Conservation (phyloP, 2,888 invertebrate species). For the Drosophila limbata region DNA sequence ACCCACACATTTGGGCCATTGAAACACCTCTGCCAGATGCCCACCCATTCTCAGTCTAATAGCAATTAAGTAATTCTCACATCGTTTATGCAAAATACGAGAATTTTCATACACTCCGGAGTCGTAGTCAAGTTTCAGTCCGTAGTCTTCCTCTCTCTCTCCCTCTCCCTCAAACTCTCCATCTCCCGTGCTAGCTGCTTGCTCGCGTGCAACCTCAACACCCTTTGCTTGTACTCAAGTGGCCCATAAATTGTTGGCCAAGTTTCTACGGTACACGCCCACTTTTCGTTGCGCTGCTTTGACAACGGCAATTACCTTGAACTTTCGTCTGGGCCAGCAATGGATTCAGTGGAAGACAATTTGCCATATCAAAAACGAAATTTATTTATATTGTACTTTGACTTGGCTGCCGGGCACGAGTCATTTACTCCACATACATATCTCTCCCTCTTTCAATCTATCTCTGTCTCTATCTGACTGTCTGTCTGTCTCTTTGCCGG, state of each 20-base stretch:
- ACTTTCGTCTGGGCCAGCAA: constrained; percentile 58
- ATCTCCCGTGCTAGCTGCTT: constrained; percentile 52
- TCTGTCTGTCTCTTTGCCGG: constrained; percentile 27
- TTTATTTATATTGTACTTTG: constrained; percentile 71
- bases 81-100: constrained; percentile 79
- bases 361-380: constrained; percentile 56
- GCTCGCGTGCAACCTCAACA: constrained; percentile 81
- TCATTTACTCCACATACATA: constrained; percentile 20
- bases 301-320: constrained; percentile 81
- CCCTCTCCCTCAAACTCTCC: constrained; percentile 15
- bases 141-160: neutral
- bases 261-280: constrained; percentile 73
- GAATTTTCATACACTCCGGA: constrained; percentile 42
- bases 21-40: constrained; percentile 32
- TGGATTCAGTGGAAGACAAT: constrained; percentile 50
- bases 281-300: constrained; percentile 76
- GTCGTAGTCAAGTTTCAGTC: constrained; percentile 5
- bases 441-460: constrained; percentile 10
- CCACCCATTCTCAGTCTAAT: constrained; percentile 45
- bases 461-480: neutral
- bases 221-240: constrained; percentile 81
- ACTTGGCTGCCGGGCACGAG: constrained; percentile 61
- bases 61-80: constrained; percentile 81
- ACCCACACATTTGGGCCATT: constrained; percentile 43
- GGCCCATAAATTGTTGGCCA: constrained; percentile 81